Conservation (phyloP, 1,140 invertebrate genomes). For the Sinonovacula constricta region DNA sequence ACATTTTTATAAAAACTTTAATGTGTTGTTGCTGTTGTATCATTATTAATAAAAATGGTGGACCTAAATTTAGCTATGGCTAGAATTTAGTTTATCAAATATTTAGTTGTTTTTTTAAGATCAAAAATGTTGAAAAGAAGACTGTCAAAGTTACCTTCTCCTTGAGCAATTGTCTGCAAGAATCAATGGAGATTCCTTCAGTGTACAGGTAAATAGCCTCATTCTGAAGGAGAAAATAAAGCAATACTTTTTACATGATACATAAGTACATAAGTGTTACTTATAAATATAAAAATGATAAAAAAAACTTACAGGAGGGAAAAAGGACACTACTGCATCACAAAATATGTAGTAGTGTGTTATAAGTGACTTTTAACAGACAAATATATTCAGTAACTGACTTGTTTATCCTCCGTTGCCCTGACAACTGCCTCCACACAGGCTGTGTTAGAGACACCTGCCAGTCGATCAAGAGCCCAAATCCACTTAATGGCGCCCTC, state of each 20-base stretch:
- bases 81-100: too few species aligned
- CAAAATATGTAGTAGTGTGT: too few species aligned
- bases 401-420: conserved; percentile 72
- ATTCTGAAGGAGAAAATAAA: conserved; percentile 75
- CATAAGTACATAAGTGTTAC: too few species aligned
- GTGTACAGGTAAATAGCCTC: conserved; percentile 78
- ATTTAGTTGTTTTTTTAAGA: background rate
- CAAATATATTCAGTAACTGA: conserved; percentile 33
- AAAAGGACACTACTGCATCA: too few species aligned
- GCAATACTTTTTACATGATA: too few species aligned
- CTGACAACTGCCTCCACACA: conserved; percentile 73
- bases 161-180: conserved; percentile 73
- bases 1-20: too few species aligned
- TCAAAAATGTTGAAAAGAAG: background rate
- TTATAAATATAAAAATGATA: too few species aligned
- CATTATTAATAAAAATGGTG: too few species aligned
- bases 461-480: conserved; percentile 70
- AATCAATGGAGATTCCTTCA: conserved; percentile 74
- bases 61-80: too few species aligned
- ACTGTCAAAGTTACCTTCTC: conserved; percentile 69
- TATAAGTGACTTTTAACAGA: too few species aligned
- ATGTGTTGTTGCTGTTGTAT: too few species aligned
- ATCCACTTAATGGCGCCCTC: conserved; percentile 77
- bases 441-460: conserved; percentile 68
- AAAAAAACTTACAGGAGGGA: too few species aligned